Base-by-base conservation (phyloP, 2,113 vertebrate species). In the Campylomormyrus numenius region DNA sequence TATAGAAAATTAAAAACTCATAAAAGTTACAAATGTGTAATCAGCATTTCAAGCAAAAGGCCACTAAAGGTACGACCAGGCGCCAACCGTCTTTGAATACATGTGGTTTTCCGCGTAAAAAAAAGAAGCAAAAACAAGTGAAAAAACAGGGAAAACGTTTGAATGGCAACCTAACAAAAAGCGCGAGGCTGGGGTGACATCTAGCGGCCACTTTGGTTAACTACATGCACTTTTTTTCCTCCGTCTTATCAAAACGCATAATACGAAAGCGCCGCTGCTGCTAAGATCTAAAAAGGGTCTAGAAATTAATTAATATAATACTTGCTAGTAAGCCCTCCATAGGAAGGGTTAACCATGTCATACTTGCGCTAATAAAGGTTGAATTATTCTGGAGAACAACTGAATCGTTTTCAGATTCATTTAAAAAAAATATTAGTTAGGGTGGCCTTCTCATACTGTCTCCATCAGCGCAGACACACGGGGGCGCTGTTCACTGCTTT, bases 401-500 rank as follows among this genome's bases (percentile, higher is more conserved):
- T 62, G 56, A 62, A 27, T 70, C n/a, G 3, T 70, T n/a, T 62
- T 66, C 9, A 27, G 31, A 39, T 77, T 31, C 27, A 77, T 5
- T 77, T 77, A 1, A 8, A 80, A 80, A 42, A 39, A 19, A 42
- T 42, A 31, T 70, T 31, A 31, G 10, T 70, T 31, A 9, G 3
- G 21, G 42, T 39, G 88, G 58, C 27, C 88, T 91, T 49, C 48
- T 90, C 83, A 90, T 7, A 84, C 66, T 46, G 31, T 62, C 27
- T 31, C 31, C 77, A 27, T 90, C 31, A 62, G 89, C 62, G 17
- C 50, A 31, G 56, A 87, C 42, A 39, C 46, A 7, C 27, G 31
- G 90, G 89, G 91, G 91, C 92, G 95, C 92, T 93, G 92, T 90
- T 88, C 88, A 88, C 90, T 90, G 74, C 90, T 90, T 87, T 90